Evolutionary conservation across 2,888 invertebrate genomes (phyloP), one percentile per base, ranked within the genome.

Genomic region (Lottia scabra): DNA sequence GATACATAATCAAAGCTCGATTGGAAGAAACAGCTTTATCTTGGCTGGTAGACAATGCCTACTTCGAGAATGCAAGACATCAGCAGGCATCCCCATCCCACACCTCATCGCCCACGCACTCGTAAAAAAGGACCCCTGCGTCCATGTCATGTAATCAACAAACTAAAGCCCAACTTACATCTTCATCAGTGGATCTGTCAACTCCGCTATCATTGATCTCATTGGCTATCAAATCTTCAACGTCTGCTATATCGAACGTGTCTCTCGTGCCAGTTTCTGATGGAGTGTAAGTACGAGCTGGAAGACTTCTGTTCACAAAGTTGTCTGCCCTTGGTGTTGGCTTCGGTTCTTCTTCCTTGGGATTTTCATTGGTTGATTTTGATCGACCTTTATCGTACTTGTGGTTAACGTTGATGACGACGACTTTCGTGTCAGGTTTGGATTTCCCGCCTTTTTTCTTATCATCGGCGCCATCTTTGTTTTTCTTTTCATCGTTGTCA

Each of bases 331-430:
- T 19, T 56, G 56, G 56, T 19, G n/a, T 56, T 19, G 23, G 10
- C 10, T 0, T 23, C 19, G 19, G 19, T 19, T 56, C 23, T 19
- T 56, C 16, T 19, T 23, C 56, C 23, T 56, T 56, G 3, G 19
- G 19, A 13, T 23, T 23, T 19, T 56, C 23, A 56, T 56, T 56
- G 10, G 19, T 56, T 0, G 56, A 56, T 23, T 56, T 56, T 13
- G 56, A 19, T 13, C 56, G 56, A 6, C 56, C 56, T 23, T 56
- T 56, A 23, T 56, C 56, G 38, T 38, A 38, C 56, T 23, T 56
- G 56, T 56, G 56, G 56, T 56, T 56, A 23, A 56, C 56, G 19
- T 56, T 56, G 56, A 56, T 56, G 56, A 56, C 56, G 23, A 56
- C 56, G 19, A 56, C 23, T 23, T 56, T 56, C 23, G 56, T n/a